Conservation (phyloP, 1,140 invertebrate species). For the Drosophila kikkawai region DNA sequence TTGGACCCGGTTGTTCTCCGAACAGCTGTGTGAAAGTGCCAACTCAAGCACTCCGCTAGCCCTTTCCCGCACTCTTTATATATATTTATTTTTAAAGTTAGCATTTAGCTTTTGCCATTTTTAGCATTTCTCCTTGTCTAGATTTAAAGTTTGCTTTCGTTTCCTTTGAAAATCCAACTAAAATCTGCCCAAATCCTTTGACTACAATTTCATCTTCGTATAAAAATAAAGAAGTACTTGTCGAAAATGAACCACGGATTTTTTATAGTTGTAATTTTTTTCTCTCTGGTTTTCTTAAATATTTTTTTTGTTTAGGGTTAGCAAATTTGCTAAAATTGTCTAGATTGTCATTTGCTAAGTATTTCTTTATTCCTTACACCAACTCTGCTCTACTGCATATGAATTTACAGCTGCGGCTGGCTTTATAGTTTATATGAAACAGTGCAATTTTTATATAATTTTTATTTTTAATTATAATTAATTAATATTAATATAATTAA, state of each 20-base stretch:
- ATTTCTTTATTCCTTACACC: constrained; percentile 43
- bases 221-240: constrained; percentile 9
- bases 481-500: too few relatives aligned
- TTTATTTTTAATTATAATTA: not conserved
- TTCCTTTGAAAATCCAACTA: constrained; percentile 8
- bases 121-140: constrained; percentile 6
- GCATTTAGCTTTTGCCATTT: constrained; percentile 6
- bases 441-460: not conserved
- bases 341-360: constrained; percentile 80
- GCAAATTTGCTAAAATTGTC: constrained; percentile 62
- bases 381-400: constrained; percentile 25
- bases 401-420: constrained; percentile 10
- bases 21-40: constrained; percentile 62
- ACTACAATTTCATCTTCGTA: constrained; percentile 73
- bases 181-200: constrained; percentile 34
- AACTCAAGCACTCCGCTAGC: constrained; percentile 15
- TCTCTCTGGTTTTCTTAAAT: not conserved
- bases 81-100: constrained; percentile 2
- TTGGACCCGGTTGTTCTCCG: constrained; percentile 80
- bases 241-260: constrained; percentile 18
- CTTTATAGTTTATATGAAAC: not conserved
- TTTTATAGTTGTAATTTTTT: not conserved
- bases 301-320: constrained; percentile 9
- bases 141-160: constrained; percentile 6
- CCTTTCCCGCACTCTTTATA: constrained; percentile 1